Conservation (phyloP, 1,140 invertebrate genomes). For the Drosophila chauvacae region DNA sequence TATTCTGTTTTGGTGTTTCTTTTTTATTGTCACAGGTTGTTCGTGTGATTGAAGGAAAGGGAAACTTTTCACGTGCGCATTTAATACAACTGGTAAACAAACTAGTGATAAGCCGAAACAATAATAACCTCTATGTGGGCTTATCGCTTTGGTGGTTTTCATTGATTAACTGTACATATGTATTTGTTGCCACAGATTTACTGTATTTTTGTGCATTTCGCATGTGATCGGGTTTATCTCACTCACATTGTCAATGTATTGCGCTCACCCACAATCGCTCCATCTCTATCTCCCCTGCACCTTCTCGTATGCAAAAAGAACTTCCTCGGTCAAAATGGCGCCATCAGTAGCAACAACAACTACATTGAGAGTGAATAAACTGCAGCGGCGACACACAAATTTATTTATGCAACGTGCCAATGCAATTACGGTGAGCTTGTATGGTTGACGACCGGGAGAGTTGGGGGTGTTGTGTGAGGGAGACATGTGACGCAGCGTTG, state of each 20-base stretch:
- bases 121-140: background rate
- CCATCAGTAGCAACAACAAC: conserved; percentile 10
- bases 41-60: conserved; percentile 4
- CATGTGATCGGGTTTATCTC: background rate
- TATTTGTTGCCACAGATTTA: background rate
- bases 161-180: background rate
- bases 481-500: conserved; percentile 28
- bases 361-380: conserved; percentile 16
- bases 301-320: conserved; percentile 8
- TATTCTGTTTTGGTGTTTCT: conserved; percentile 13
- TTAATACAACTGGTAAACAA: background rate
- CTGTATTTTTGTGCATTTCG: background rate
- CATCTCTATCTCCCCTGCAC: background rate
- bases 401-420: conserved; percentile 54
- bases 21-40: conserved; percentile 28
- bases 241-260: background rate
- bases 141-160: background rate
- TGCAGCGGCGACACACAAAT: conserved; percentile 30
- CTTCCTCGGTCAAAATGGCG: conserved; percentile 18
- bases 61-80: conserved; percentile 6
- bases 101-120: background rate
- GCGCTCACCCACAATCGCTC: background rate
- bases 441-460: conserved; percentile 4
- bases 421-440: conserved; percentile 42
- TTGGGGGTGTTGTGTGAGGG: conserved; percentile 3